A percentile compares a stretch with the other conserved stretches of the same genome.
These are phyloP conservation scores for Hedya salicella DNA, from an alignment of 2,888 invertebrate genomes.

Conservation along the genomic window DNA sequence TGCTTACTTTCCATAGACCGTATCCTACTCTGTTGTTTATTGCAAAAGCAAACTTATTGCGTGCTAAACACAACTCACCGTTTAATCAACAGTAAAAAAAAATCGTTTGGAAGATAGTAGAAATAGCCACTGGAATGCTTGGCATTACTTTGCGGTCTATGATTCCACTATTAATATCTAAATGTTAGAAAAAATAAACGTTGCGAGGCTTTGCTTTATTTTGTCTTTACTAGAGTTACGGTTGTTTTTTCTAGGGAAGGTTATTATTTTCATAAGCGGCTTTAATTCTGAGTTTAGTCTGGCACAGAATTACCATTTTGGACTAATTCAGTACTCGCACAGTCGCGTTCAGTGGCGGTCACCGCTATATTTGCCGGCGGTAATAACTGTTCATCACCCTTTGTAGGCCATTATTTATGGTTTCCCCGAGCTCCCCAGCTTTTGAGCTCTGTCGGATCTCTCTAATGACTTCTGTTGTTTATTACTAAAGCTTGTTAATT, in stretches of 20 bases:
- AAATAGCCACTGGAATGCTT: slow-evolving; percentile 18
- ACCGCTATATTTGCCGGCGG: slow-evolving; percentile 9
- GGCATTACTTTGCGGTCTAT: slow-evolving; percentile 25
- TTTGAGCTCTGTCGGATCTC: slow-evolving; percentile 17
- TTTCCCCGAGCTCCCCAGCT: slow-evolving; percentile 2
- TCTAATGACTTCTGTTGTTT: slow-evolving; percentile 33
- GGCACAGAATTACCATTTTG: not conserved
- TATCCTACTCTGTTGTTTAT: not conserved
- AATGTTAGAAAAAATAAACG: slow-evolving; percentile 1
- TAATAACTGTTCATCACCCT: slow-evolving; percentile 30
- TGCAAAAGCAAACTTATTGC: slow-evolving; percentile 12
- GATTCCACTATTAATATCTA: not conserved
- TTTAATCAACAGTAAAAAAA: not conserved
- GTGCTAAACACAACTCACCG: not conserved
- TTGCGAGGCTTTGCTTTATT: not conserved
- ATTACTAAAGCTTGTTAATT: slow-evolving; percentile 29
- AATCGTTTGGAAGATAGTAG: not conserved
- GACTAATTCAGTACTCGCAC: not conserved
- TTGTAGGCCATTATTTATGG: slow-evolving; percentile 27
- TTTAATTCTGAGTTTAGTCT: slow-evolving; percentile 1
- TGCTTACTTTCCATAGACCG: not conserved
- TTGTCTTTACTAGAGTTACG: not conserved
- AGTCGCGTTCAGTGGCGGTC: too few relatives aligned
- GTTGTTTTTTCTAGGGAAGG: not conserved
- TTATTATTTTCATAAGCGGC: not conserved